Base-by-base conservation (phyloP, 1,140 invertebrate species). In the Kradibia gibbosae region DNA sequence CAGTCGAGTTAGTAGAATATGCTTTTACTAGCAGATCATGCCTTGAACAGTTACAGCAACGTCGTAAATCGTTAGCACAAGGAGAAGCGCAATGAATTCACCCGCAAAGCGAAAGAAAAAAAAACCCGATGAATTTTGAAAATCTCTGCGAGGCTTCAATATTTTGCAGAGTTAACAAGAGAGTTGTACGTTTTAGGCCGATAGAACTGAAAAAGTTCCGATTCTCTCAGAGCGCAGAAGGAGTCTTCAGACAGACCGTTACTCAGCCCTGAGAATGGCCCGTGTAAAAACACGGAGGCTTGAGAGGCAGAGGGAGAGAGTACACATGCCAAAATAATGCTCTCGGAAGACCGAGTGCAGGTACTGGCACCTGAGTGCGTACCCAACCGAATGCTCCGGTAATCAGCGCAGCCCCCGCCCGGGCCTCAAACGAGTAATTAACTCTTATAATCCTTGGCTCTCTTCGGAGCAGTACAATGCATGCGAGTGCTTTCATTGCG, bases 391-490 rank as follows among this genome's bases (percentile, higher is more conserved):
- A 86, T 87, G 85, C 84, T 86, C 84, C 84, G 84, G 86, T 86
- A 88, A 87, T 87, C 86, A 86, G 85, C 84, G 80, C 82, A 83
- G 81, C 83, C 83, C 80, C 62, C 77, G 83, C 80, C 81, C 72
- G 83, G 83, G 67, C 71, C 82, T 82, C 82, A 85, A 87, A 86
- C 86, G 85, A 87, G 88, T 88, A 88, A 89, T 89, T 89, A 89
- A 88, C 86, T 86, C 83, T 87, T 86, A 88, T 88, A 88, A 88
- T 81, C 88, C 87, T 86, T 87, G 79, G 76, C 34, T 8, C n/a
- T 20, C 60, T 60, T 67, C 50, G 7, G 13, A 67, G 25, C 50
- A 55, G 20, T 28, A 55, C 72, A 31, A 67, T 53, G 25, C 50
- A 3, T 31, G 2, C 34, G 3, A 20, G 31, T 48, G 28, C 39